Evolutionary conservation across 1,140 invertebrate genomes (phyloP).

Genomic region (Heterodera carotae): DNA sequence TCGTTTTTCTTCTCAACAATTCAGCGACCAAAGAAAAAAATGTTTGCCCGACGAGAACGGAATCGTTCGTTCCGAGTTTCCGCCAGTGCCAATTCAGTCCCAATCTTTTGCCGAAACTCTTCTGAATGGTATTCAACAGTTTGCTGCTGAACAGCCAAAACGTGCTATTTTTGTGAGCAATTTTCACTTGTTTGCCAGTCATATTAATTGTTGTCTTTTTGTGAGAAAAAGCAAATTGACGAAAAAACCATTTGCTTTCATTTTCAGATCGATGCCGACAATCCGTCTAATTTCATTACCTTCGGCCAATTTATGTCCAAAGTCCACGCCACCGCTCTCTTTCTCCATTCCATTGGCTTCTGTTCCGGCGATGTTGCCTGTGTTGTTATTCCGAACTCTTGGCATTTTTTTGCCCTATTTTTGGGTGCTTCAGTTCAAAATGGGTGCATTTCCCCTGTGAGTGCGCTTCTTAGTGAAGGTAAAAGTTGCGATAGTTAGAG

Average conservation of each 20-base stretch:
- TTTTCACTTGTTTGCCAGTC: slow-evolving; percentile 26
- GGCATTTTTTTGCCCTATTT: slow-evolving; percentile 45
- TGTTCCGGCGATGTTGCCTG: slow-evolving; percentile 67
- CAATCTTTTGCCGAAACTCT: slow-evolving; percentile 34
- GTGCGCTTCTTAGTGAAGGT: slow-evolving; percentile 65
- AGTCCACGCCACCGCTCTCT: slow-evolving; percentile 38
- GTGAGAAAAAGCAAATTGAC: too few relatives aligned
- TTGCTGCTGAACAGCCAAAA: slow-evolving; percentile 34
- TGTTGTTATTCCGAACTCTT: slow-evolving; percentile 40
- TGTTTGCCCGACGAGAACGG: slow-evolving; percentile 14
- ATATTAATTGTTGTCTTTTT: slow-evolving; percentile 16
- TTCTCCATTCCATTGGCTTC: slow-evolving; percentile 68
- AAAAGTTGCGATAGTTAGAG: too few relatives aligned
- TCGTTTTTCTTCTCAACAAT: neutral
- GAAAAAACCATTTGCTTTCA: neutral
- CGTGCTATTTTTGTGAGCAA: slow-evolving; percentile 38
- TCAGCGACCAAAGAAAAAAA: neutral
- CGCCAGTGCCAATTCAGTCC: slow-evolving; percentile 42
- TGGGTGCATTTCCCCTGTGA: slow-evolving; percentile 73
- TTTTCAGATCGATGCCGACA: slow-evolving; percentile 44
- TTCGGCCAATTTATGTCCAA: slow-evolving; percentile 31
- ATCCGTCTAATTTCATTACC: slow-evolving; percentile 36
- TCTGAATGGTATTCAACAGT: slow-evolving; percentile 39
- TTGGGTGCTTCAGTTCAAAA: slow-evolving; percentile 66
- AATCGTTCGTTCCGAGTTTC: slow-evolving; percentile 40